A percentile compares a stretch with the other conserved stretches of the same genome.
phyloP scores from a whole-genome alignment of 1,140 invertebrate genomes.

The Kradibia gibbosae region DNA sequence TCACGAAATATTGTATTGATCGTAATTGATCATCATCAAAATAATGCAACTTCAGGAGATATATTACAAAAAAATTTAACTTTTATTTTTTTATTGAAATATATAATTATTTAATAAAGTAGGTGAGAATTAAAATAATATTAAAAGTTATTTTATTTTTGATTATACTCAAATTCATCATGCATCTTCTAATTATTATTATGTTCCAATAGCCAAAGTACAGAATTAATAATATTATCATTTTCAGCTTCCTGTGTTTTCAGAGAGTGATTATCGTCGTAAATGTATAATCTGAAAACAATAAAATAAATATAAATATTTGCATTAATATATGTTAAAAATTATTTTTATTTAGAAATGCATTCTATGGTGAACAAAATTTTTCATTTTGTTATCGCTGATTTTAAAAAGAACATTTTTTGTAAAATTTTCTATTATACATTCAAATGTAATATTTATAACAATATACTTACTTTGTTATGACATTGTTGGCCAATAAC shows the following conservation, averaged over 20 bases:
- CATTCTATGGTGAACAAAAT: neutral
- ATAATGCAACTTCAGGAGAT: neutral
- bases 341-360: neutral
- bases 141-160: neutral
- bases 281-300: slow-evolving; percentile 77
- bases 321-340: neutral
- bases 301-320: slow-evolving; percentile 1
- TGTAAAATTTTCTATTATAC: neutral
- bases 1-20: neutral
- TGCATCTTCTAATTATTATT: no score
- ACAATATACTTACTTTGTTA: slow-evolving; percentile 73
- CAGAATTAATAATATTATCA: slow-evolving; percentile 80
- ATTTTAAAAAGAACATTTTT: neutral
- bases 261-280: slow-evolving; percentile 84
- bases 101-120: no score
- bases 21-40: no score
- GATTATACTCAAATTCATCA: no score
- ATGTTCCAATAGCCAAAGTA: slow-evolving; percentile 77
- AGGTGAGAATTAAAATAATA: neutral
- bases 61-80: neutral
- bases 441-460: neutral
- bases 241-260: slow-evolving; percentile 76
- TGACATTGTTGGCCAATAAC: slow-evolving; percentile 77
- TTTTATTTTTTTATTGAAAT: neutral
- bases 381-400: slow-evolving; percentile 16